phyloP scores from a whole-genome alignment of 1,140 invertebrate genomes.

The Camponotus floridanus region DNA sequence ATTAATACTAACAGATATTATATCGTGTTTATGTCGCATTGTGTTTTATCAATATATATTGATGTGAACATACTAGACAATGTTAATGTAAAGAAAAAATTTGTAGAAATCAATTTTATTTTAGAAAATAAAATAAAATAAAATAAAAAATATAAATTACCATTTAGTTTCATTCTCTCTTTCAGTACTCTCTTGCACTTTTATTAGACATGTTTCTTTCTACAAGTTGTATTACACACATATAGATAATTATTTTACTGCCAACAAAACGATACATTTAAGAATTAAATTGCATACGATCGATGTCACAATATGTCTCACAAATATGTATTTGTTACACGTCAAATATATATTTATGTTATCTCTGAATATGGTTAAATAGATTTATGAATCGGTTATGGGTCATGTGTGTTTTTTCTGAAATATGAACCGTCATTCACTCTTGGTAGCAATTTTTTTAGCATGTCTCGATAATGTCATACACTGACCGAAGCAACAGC shows the following conservation, averaged over 20 bases:
- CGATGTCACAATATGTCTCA: slow-evolving; percentile 7
- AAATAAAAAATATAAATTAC: background rate
- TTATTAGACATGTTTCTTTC: background rate
- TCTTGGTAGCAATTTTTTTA: slow-evolving; percentile 16
- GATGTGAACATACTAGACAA: too few species aligned
- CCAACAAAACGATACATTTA: background rate
- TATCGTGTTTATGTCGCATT: too few species aligned
- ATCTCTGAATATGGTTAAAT: slow-evolving; percentile 17
- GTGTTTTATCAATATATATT: too few species aligned
- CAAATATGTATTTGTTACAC: slow-evolving; percentile 1
- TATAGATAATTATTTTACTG: slow-evolving; percentile 5
- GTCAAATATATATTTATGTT: background rate
- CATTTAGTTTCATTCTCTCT: background rate
- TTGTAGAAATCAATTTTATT: background rate
- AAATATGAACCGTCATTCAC: background rate
- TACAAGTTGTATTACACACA: background rate
- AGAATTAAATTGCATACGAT: slow-evolving; percentile 38
- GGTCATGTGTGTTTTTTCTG: background rate
- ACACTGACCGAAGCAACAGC: slow-evolving; percentile 33
- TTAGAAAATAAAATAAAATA: background rate
- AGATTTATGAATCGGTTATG: slow-evolving; percentile 31
- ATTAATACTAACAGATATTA: background rate
- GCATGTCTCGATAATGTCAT: slow-evolving; percentile 42
- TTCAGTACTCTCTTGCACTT: background rate
- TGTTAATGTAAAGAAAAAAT: background rate